Evolutionary conservation across 2,888 invertebrate species (phyloP).

Genomic region (Zaprionus bogoriensis): DNA sequence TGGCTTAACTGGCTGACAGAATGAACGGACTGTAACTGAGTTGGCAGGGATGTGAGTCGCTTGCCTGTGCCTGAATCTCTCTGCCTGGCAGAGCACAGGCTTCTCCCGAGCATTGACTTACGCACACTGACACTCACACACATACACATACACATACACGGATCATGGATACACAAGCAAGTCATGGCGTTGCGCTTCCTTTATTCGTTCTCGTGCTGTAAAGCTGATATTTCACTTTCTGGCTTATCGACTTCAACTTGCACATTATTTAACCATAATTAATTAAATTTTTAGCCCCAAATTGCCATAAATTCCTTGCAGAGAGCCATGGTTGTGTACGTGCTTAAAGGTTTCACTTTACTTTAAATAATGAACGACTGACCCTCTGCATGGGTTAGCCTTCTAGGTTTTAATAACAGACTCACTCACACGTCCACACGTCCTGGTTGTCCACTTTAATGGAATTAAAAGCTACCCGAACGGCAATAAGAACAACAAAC

Average conservation of each 20-base stretch:
- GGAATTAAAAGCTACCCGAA: conserved; percentile 64
- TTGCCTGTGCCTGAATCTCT: conserved; percentile 2
- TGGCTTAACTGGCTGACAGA: conserved; percentile 52
- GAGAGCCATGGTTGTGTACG: not conserved
- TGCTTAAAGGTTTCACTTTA: not conserved
- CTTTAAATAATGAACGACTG: not conserved
- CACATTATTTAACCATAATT: conserved; percentile 48
- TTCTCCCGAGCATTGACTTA: conserved; percentile 38
- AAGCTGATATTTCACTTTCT: conserved; percentile 43
- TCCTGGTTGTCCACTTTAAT: conserved; percentile 57
- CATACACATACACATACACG: not conserved
- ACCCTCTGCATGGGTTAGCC: not conserved
- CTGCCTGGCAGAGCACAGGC: conserved; percentile 1
- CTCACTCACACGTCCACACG: not conserved
- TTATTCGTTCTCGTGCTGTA: conserved; percentile 14
- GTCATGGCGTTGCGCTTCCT: conserved; percentile 1
- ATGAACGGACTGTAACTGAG: conserved; percentile 38
- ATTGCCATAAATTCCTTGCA: conserved; percentile 5
- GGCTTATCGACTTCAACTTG: conserved; percentile 48
- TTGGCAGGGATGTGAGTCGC: conserved; percentile 27
- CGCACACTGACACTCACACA: conserved; percentile 1
- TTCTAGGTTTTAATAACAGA: conserved; percentile 2
- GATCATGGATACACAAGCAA: not conserved
- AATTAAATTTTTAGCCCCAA: conserved; percentile 43
- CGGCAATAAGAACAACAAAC: not conserved